Evolutionary conservation across 1,140 invertebrate species (phyloP).

Genomic region (Triops longicaudatus): DNA sequence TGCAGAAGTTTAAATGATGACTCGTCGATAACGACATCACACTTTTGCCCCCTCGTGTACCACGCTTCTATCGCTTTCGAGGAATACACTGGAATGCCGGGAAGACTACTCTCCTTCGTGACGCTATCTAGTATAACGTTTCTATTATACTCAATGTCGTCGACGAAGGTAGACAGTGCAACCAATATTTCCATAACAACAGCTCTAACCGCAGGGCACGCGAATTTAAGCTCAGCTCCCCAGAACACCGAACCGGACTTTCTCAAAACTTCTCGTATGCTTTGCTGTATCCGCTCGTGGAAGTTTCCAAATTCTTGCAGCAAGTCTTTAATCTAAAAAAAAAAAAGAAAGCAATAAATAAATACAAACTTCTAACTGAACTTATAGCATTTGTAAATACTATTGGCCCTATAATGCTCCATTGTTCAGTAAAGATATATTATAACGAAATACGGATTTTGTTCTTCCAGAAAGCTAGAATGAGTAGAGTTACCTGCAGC

Average conservation of each 20-base stretch:
- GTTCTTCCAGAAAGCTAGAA: background rate
- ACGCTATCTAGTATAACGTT: background rate
- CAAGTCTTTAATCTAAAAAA: slow-evolving; percentile 16
- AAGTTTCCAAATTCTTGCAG: background rate
- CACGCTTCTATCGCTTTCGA: background rate
- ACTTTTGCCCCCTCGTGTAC: background rate
- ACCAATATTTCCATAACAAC: background rate
- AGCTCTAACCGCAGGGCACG: background rate
- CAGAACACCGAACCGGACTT: background rate
- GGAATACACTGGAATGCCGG: slow-evolving; percentile 13
- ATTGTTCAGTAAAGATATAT: no score
- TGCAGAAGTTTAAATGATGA: background rate
- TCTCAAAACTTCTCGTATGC: background rate
- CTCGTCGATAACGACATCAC: background rate
- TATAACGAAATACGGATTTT: no score
- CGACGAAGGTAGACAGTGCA: background rate
- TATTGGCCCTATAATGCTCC: no score
- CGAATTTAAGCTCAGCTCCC: background rate
- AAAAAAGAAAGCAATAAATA: background rate
- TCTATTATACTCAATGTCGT: background rate
- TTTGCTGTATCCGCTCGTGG: background rate
- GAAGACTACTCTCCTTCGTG: background rate
- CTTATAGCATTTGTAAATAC: no score
- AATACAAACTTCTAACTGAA: background rate
- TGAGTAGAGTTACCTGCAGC: slow-evolving; percentile 18